Evolutionary conservation across 2,888 invertebrate species (phyloP).

Genomic region (Aphodius sticticus): DNA sequence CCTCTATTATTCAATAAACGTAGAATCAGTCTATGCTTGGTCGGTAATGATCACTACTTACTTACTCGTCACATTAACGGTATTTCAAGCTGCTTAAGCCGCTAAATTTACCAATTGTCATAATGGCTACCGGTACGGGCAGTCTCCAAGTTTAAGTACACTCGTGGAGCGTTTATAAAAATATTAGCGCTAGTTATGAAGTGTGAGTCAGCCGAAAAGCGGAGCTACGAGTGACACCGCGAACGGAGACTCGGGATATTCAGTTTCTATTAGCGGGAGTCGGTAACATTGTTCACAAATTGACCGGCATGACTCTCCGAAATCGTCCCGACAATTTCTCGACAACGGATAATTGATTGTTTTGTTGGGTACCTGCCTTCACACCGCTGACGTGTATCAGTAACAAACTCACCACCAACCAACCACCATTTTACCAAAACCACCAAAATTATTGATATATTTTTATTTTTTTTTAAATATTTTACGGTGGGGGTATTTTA

Average conservation of each 20-base stretch:
- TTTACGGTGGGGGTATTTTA: no score
- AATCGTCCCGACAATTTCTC: conserved; percentile 34
- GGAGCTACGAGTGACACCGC: conserved; percentile 29
- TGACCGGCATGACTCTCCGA: conserved; percentile 33
- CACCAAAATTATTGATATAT: no score
- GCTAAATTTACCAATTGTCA: neutral
- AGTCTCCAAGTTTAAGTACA: neutral
- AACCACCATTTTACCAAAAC: no score
- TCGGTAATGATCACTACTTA: no score
- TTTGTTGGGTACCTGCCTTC: conserved; percentile 30
- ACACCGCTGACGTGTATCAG: neutral
- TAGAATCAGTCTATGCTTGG: no score
- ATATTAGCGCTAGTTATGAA: conserved; percentile 22
- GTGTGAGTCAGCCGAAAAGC: conserved; percentile 10
- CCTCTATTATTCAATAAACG: no score
- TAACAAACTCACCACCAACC: neutral
- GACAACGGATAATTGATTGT: conserved; percentile 36
- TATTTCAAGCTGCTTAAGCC: neutral
- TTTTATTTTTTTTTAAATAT: no score
- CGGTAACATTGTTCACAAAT: conserved; percentile 34
- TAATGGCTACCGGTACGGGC: neutral
- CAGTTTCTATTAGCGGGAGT: conserved; percentile 35
- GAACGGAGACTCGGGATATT: conserved; percentile 20
- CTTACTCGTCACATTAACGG: neutral
- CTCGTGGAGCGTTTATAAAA: neutral